phyloP scores from a whole-genome alignment of 2,888 invertebrate species.

The Entomobrya proxima region DNA sequence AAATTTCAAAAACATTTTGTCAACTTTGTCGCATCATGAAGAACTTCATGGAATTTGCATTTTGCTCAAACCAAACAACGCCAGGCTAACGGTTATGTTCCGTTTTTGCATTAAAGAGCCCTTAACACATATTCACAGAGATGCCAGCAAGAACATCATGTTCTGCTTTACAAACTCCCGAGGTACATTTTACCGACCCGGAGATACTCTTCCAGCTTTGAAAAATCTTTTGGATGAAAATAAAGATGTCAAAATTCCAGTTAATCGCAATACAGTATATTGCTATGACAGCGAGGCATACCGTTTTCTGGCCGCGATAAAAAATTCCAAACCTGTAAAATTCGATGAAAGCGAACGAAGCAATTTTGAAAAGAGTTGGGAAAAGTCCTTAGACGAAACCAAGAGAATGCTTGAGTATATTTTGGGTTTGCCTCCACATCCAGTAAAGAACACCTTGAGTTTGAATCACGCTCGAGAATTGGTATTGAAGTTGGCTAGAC shows the following conservation, averaged over 20 bases:
- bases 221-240: slow-evolving; percentile 36
- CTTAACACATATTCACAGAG: slow-evolving; percentile 53
- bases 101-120: slow-evolving; percentile 47
- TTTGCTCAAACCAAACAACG: slow-evolving; percentile 43
- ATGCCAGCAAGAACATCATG: slow-evolving; percentile 48
- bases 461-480: slow-evolving; percentile 58
- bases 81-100: slow-evolving; percentile 13
- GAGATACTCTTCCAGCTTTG: slow-evolving; percentile 59
- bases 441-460: slow-evolving; percentile 34
- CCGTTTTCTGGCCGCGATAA: slow-evolving; percentile 66
- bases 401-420: slow-evolving; percentile 51
- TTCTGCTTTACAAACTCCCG: slow-evolving; percentile 53
- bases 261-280: slow-evolving; percentile 48
- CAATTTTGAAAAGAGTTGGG: slow-evolving; percentile 55
- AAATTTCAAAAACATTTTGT: slow-evolving; percentile 4
- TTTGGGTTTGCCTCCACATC: slow-evolving; percentile 4
- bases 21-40: not conserved
- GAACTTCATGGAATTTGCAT: slow-evolving; percentile 37
- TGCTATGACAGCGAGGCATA: slow-evolving; percentile 70
- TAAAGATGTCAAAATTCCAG: slow-evolving; percentile 29
- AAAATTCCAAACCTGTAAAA: not conserved
- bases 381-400: slow-evolving; percentile 48
- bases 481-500: slow-evolving; percentile 28
- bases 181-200: slow-evolving; percentile 56
- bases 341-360: slow-evolving; percentile 2